Percentiles rank a stretch among this genome's conserved stretches.
phyloP scores from a whole-genome alignment of 2,113 vertebrate species.

The Mus pahari region DNA sequence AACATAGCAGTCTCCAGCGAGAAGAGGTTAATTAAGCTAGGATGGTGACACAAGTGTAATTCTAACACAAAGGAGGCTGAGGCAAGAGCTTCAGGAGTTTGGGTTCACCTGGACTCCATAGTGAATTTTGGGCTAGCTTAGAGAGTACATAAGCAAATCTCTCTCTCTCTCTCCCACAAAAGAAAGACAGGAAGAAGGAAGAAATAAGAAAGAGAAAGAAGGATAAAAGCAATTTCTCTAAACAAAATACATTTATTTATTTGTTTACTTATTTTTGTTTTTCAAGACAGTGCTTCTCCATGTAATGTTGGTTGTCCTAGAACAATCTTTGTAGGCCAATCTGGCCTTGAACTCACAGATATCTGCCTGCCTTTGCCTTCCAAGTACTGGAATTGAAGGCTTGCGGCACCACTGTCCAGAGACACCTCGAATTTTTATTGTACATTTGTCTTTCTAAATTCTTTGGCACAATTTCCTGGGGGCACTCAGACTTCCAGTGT shows the following conservation, averaged over 20 bases:
- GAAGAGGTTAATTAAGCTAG: not conserved
- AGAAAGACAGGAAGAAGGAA: not conserved
- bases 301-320: not conserved
- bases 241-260: not conserved
- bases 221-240: not conserved
- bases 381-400: too few species aligned
- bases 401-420: too few species aligned
- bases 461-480: conserved; percentile 93
- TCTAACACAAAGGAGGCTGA: not conserved
- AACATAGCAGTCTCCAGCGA: not conserved
- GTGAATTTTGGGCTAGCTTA: not conserved
- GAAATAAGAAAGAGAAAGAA: not conserved
- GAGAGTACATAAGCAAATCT: not conserved
- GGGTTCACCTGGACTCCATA: not conserved
- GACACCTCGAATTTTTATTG: conserved; percentile 52
- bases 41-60: not conserved
- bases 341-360: too few species aligned
- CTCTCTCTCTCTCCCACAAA: not conserved
- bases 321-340: not conserved
- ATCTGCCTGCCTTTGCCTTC: too few species aligned
- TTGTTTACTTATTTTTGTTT: too few species aligned
- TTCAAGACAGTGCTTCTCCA: not conserved
- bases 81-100: not conserved
- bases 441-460: conserved; percentile 83
- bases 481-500: conserved; percentile 86